Evolutionary conservation across 2,113 vertebrate species (phyloP), one percentile per base, ranked within the genome.

Genomic region (Cinclus mexicanus): DNA sequence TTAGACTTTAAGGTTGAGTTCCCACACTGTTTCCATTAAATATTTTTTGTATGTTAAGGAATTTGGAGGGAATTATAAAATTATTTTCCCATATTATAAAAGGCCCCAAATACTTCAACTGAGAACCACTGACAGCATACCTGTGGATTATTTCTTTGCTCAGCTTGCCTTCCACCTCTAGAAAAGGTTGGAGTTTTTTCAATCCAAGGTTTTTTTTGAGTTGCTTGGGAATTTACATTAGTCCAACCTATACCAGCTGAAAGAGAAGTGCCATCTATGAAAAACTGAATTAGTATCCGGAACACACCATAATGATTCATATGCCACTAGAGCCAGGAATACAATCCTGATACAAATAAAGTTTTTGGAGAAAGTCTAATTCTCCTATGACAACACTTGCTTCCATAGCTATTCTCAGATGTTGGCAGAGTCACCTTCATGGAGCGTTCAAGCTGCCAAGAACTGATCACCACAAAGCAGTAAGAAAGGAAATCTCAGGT

Each of bases 121-220:
- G 31, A 83, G 35, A 93, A 76, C 18, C 25, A 67, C 6, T 74
- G 76, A 42, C n/a, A 90, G 28, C 24, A 44, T 98, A 99, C 99
- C 99, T 99, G 99, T 57, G 97, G 96, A 95, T 97, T 98, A 96
- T 76, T 99, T 95, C 98, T 98, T 95, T 98, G 98, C 39, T 99
- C 99, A 63, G 96, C 94, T 90, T 98, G 98, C 95, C 98, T 99
- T 97, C 98, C 98, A 80, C 98, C 96, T 98, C 99, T 98, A 94
- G 98, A 98, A 97, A 98, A 99, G 1, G 96, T 93, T 10, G 98
- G 97, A 60, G 95, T 97, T 96, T 98, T 98, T 93, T 99, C 99
- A 68, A 97, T 95, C 99, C 99, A 99, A 57, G 98, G 98, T 78
- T 98, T 97, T 92, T 99, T 99, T 83, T 98, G 98, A 71, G 98